phyloP scores from a whole-genome alignment of 2,113 vertebrate genomes.

The Anser cygnoides region DNA sequence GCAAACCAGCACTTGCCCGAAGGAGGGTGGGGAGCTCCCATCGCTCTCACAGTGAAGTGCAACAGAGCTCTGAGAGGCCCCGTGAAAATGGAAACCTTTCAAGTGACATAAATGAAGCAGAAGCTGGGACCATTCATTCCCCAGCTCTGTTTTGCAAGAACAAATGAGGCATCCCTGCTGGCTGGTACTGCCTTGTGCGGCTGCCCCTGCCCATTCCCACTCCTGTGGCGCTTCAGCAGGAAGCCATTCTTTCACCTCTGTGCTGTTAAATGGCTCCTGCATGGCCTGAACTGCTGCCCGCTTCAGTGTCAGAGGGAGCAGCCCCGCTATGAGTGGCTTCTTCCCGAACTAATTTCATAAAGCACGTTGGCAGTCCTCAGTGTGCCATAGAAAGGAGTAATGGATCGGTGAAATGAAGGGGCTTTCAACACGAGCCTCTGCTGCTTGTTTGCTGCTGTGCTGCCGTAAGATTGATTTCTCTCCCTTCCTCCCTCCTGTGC shows the following conservation, averaged over 20 bases:
- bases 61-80: neutral
- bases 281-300: neutral
- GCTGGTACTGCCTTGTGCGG: neutral
- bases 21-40: neutral
- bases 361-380: neutral
- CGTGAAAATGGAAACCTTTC: neutral
- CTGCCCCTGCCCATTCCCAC: neutral
- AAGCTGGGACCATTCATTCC: neutral
- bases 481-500: neutral
- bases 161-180: neutral
- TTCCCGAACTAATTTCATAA: conserved; percentile 23
- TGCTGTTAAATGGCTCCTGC: neutral
- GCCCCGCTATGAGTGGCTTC: neutral
- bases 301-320: neutral
- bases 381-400: neutral
- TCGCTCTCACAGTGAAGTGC: rapidly evolving
- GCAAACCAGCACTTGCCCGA: neutral
- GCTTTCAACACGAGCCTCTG: neutral
- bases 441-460: neutral
- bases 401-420: neutral
- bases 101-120: neutral
- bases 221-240: neutral
- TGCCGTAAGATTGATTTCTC: conserved; percentile 12
- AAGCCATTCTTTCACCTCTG: neutral
- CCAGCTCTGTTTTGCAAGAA: neutral